These are phyloP conservation scores for Cinara cedri DNA, from an alignment of 2,888 invertebrate genomes.

Conservation along the genomic window DNA sequence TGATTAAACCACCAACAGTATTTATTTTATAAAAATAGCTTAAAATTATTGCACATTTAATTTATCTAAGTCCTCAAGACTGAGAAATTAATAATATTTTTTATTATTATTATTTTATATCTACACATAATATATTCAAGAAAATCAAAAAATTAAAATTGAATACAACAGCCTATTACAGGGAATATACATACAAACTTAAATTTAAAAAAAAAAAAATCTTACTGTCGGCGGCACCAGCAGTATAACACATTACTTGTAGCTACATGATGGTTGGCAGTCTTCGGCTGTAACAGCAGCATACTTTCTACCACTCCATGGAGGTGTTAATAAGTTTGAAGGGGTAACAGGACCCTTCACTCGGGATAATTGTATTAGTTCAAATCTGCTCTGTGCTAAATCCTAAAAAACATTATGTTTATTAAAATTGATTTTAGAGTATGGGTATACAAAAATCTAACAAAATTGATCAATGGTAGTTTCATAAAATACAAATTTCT, in stretches of 20 bases:
- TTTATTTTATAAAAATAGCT: constrained; percentile 20
- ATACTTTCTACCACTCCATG: constrained; percentile 63
- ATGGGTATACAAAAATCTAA: no score
- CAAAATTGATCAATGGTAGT: not conserved
- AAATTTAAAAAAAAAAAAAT: constrained; percentile 25
- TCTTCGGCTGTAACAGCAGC: constrained; percentile 37
- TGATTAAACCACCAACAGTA: constrained; percentile 29
- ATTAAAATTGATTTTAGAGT: no score
- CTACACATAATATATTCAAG: not conserved
- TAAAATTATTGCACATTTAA: constrained; percentile 51
- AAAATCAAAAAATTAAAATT: constrained; percentile 33
- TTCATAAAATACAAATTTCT: constrained; percentile 3
- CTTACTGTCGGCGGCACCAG: constrained; percentile 26
- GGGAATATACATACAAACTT: constrained; percentile 4
- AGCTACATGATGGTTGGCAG: constrained; percentile 50
- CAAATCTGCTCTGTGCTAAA: constrained; percentile 57
- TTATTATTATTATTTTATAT: no score
- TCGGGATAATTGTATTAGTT: constrained; percentile 52
- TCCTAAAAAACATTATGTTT: constrained; percentile 54
- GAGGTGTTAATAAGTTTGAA: constrained; percentile 62
- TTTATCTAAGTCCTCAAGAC: constrained; percentile 28
- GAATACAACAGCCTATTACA: constrained; percentile 22
- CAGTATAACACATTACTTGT: constrained; percentile 24
- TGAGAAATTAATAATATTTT: constrained; percentile 8
- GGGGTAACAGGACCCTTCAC: constrained; percentile 40